Base-by-base conservation (phyloP, 2,113 vertebrate genomes). In the Eclectus roratus region DNA sequence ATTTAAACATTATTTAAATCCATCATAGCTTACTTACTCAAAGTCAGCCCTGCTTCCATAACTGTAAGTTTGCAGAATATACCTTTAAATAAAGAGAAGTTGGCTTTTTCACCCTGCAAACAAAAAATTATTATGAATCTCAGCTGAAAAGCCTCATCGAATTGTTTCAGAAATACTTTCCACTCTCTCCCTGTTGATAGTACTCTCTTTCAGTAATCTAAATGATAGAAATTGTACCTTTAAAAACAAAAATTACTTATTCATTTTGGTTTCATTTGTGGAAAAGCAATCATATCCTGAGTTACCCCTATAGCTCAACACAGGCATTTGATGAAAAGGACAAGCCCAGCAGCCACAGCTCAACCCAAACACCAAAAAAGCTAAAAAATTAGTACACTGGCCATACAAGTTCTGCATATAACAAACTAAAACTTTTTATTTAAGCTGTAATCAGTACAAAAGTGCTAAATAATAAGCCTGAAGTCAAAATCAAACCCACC, bases 1-100 rank as follows among this genome's bases (percentile, higher is more conserved):
- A 93, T 53, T 93, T 87, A 93, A 87, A 90, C 88, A 95, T 94
- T 82, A 78, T 93, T 95, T 82, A 55, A 89, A 96, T 88, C 91
- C 60, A 71, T 74, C 89, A 81, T 25, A 82, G 92, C 92, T 96
- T 95, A 95, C 73, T 96, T 95, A 93, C 44, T 94, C 65, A 81
- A 95, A 97, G 80, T 56, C 90, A 77, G 69, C 68, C 37, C 56
- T 91, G 63, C 91, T 87, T 69, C 53, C 37, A 8, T 58, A 84
- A 76, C 60, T 44, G 2, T 46, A 19, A 70, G 29, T 91, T 92
- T 88, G 93, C 80, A 96, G 89, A 84, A 88, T 43, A 39, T 37
- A 89, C 37, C 89, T 94, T 96, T 87, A 95, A 91, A 82, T 78
- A 93, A 93, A 86, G 77, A 71, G 63, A 92, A 70, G 31, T 61